A percentile compares a stretch with the other conserved stretches of the same genome.
phyloP scores from a whole-genome alignment of 1,140 invertebrate species.

The Formica selysi region DNA sequence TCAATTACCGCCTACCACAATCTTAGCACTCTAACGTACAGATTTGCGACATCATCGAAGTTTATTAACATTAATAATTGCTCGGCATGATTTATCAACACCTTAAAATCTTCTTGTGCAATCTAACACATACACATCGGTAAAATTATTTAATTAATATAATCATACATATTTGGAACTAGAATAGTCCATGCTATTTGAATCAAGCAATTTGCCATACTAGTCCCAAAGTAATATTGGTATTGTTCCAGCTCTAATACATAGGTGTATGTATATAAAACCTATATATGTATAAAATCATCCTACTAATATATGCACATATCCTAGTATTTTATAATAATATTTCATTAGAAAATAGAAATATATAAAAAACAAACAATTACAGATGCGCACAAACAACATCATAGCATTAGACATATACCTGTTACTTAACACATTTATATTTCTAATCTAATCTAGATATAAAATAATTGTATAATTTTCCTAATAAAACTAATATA shows the following conservation, averaged over 20 bases:
- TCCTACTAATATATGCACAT: background rate
- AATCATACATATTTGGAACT: constrained; percentile 13
- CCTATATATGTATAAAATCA: background rate
- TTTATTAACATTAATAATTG: constrained; percentile 6
- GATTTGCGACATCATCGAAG: constrained; percentile 28
- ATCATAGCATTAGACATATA: constrained; percentile 20
- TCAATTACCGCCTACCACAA: constrained; percentile 63
- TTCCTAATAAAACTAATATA: constrained; percentile 10
- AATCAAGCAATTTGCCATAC: constrained; percentile 15
- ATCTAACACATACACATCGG: background rate
- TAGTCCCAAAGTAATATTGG: background rate
- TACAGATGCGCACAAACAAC: constrained; percentile 38
- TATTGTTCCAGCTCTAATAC: background rate
- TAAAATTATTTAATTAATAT: constrained; percentile 15
- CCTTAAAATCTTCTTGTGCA: background rate
- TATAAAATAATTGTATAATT: constrained; percentile 15
- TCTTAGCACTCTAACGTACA: constrained; percentile 36
- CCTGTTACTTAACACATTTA: constrained; percentile 20
- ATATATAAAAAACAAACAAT: constrained; percentile 51
- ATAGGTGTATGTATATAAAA: background rate
- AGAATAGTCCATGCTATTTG: background rate
- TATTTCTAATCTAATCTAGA: constrained; percentile 52
- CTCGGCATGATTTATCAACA: background rate
- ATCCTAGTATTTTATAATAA: background rate
- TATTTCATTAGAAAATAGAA: constrained; percentile 18